A percentile compares a stretch with the other conserved stretches of the same genome.
Evolutionary conservation across 2,888 invertebrate species (phyloP).

Genomic region (Heliconius hortense): DNA sequence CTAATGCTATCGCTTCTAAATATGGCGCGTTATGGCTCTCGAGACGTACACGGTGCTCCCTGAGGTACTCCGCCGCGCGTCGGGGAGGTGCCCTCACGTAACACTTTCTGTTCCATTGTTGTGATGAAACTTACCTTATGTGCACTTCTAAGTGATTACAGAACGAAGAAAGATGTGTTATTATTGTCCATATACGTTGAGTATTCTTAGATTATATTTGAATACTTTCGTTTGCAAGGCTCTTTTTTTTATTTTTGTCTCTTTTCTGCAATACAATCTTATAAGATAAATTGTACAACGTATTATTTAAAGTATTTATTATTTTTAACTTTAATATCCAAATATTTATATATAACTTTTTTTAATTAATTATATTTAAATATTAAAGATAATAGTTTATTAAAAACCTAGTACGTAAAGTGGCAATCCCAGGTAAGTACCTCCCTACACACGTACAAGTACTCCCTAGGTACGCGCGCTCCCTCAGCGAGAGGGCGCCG

Average conservation of each 20-base stretch:
- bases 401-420: neutral
- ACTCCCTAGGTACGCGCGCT: constrained; percentile 14
- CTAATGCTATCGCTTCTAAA: constrained; percentile 26
- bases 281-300: too few species aligned
- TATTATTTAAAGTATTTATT: too few species aligned
- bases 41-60: constrained; percentile 2
- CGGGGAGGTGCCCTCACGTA: neutral
- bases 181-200: too few species aligned
- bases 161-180: neutral
- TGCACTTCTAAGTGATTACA: neutral
- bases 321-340: neutral
- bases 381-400: neutral
- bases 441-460: neutral
- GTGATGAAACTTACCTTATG: neutral
- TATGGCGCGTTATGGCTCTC: constrained; percentile 25
- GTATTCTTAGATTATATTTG: too few species aligned
- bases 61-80: neutral
- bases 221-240: too few species aligned
- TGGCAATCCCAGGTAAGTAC: neutral
- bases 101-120: constrained; percentile 11
- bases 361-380: neutral
- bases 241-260: too few species aligned
- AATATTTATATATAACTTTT: neutral
- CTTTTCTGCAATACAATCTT: too few species aligned
- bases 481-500: constrained; percentile 26